These are phyloP conservation scores for Calameuta idolon DNA, from an alignment of 2,888 invertebrate genomes.

Conservation along the genomic window DNA sequence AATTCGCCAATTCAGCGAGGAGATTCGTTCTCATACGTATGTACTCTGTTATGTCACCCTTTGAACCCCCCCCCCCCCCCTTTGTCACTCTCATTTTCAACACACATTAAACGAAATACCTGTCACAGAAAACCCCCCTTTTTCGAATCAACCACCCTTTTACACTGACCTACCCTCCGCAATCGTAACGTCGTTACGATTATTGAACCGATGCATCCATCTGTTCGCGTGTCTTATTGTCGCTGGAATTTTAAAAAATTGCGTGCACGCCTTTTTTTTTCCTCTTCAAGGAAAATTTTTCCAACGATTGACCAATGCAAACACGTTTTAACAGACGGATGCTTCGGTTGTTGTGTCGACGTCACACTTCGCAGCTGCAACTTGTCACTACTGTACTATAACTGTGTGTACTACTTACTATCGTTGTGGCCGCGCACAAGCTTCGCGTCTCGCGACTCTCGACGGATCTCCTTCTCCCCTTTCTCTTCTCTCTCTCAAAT, in stretches of 20 bases:
- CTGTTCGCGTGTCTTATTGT: neutral
- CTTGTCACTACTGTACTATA: constrained; percentile 67
- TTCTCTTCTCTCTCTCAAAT: constrained; percentile 62
- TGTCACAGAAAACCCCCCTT: constrained; percentile 3
- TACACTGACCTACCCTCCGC: constrained; percentile 27
- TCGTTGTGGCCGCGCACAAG: constrained; percentile 62
- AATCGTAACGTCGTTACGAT: constrained; percentile 44
- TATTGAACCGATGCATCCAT: neutral
- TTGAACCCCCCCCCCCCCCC: neutral
- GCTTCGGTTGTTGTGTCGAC: constrained; percentile 41
- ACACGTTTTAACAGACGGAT: neutral
- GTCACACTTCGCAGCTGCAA: constrained; percentile 65
- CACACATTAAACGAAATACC: constrained; percentile 39
- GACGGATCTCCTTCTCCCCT: constrained; percentile 56
- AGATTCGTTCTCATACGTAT: constrained; percentile 35
- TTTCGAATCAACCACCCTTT: neutral
- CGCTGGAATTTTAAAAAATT: neutral
- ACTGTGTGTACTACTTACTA: constrained; percentile 64
- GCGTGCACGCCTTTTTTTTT: neutral
- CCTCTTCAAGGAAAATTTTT: neutral
- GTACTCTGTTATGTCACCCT: constrained; percentile 35
- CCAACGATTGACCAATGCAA: neutral
- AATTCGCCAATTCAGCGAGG: neutral
- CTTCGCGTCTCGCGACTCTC: constrained; percentile 76
- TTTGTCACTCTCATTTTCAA: constrained; percentile 33